Conservation (phyloP, 2,113 vertebrate species). For the Zapornia atra region DNA sequence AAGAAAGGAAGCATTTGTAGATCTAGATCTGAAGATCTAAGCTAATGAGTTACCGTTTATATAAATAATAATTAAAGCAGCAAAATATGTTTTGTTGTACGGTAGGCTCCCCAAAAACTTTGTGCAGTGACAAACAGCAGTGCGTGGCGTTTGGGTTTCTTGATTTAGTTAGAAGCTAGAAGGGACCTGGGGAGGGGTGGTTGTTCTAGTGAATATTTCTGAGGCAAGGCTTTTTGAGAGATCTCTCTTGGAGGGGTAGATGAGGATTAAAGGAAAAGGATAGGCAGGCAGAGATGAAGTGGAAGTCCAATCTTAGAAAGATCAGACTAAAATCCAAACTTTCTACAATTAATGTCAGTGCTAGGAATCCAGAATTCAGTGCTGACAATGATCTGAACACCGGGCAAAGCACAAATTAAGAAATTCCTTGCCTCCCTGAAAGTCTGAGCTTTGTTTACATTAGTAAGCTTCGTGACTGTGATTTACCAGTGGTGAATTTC, state of each 20-base stretch:
- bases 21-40: neutral
- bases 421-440: slow-evolving; percentile 42
- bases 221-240: neutral
- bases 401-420: slow-evolving; percentile 19
- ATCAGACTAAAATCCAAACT: neutral
- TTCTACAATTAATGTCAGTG: neutral
- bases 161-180: neutral
- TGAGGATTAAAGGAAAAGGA: neutral
- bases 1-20: neutral
- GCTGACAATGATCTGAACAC: neutral
- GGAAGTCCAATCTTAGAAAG: neutral
- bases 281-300: neutral
- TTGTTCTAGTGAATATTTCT: neutral
- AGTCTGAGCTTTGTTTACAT: slow-evolving; percentile 41
- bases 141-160: neutral
- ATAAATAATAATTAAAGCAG: neutral
- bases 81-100: neutral
- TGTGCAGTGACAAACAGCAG: neutral
- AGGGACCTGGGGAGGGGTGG: neutral
- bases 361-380: neutral
- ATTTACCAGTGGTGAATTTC: slow-evolving; percentile 44
- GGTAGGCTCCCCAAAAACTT: neutral
- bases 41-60: neutral
- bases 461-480: neutral
- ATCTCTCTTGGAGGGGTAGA: neutral